A percentile compares a stretch with the other conserved stretches of the same genome.
Conservation (phyloP, 2,797 vertebrate genomes). For the Emys orbicularis region DNA sequence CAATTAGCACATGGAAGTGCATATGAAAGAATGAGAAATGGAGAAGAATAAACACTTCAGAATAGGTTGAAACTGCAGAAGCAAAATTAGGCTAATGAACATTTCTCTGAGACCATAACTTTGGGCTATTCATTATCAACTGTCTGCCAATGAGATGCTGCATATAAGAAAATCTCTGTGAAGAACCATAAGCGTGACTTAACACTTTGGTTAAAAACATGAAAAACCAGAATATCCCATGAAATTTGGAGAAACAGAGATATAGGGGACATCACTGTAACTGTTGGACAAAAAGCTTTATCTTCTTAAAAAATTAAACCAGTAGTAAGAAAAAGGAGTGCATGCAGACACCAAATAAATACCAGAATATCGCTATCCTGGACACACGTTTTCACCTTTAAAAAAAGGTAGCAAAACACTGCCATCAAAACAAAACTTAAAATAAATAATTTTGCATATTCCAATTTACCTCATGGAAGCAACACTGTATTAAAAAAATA, state of each 20-base stretch:
- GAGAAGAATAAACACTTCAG: neutral
- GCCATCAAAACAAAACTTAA: conserved; percentile 7
- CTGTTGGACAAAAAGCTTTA: neutral
- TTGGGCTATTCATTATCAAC: neutral
- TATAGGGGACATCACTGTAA: neutral
- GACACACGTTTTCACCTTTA: neutral
- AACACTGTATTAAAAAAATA: conserved; percentile 20
- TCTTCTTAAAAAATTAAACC: neutral
- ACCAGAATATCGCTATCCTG: neutral
- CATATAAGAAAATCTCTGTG: neutral
- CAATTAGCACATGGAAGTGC: neutral
- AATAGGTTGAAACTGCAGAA: neutral
- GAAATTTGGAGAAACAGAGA: neutral
- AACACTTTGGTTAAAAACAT: neutral
- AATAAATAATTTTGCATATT: conserved; percentile 61
- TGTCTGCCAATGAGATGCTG: neutral
- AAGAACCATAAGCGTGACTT: neutral
- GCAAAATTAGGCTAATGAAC: neutral
- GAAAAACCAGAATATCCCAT: neutral
- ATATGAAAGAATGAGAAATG: neutral
- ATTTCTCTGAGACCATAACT: neutral
- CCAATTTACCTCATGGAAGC: conserved; percentile 69
- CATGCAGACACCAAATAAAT: neutral
- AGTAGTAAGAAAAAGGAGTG: neutral
- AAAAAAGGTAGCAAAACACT: neutral